Evolutionary conservation across 2,113 vertebrate species (phyloP).

Genomic region (Ailurus styani): DNA sequence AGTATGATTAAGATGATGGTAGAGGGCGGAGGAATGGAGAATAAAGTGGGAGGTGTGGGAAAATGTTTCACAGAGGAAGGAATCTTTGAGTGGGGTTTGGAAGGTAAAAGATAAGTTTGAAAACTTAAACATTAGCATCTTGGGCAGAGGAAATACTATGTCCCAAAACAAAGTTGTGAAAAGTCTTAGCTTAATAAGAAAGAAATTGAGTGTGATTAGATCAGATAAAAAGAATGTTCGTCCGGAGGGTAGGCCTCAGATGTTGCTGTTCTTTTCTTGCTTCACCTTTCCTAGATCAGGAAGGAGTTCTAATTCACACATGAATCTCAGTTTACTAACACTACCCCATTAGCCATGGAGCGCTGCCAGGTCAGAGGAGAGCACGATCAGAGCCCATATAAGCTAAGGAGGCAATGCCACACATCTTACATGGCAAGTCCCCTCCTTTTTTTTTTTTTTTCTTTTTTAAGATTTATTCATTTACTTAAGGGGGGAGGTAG

Average conservation of each 20-base stretch:
- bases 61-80: background rate
- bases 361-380: background rate
- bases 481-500: background rate
- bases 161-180: background rate
- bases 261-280: background rate
- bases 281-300: background rate
- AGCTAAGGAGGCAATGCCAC: background rate
- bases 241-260: background rate
- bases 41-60: background rate
- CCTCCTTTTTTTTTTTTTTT: background rate
- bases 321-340: background rate
- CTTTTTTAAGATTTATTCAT: background rate
- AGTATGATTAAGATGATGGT: too few relatives aligned
- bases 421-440: background rate
- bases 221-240: background rate
- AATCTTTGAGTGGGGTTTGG: background rate
- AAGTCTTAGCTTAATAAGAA: background rate
- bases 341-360: background rate
- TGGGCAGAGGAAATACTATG: background rate
- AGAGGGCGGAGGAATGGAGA: background rate
- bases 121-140: background rate
- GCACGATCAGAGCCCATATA: background rate
- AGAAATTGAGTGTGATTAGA: background rate
- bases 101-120: background rate
- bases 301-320: background rate